Evolutionary conservation across 2,113 vertebrate species (phyloP), one percentile per base, ranked within the genome.

Genomic region (Acanthisitta chloris): DNA sequence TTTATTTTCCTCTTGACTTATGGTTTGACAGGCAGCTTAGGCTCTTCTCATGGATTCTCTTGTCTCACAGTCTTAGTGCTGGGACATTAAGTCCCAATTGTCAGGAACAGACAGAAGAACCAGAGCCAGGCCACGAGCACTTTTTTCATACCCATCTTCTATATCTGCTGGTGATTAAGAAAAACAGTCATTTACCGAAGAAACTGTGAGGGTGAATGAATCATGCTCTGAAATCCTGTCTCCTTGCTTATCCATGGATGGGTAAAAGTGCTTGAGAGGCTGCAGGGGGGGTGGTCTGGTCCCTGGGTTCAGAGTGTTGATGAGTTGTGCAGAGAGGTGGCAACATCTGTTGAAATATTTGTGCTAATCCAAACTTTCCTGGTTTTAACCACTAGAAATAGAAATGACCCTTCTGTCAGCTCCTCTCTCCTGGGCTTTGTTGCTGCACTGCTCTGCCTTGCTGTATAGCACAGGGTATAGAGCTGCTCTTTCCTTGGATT

Each of bases 391-490:
- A 14, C 43, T 43, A 33, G 51, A 61, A 90, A 9, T 5, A 58
- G 70, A 48, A 76, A 66, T 6, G 4, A 16, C 25, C 62, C 26
- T 48, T 64, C 25, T 14, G 66, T 52, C 5, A 13, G 4, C 12
- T 61, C 40, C 17, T 46, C 40, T 64, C 15, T 26, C 31, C 57
- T 64, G 65, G 52, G 25, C 34, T 14, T 25, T 2, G 4, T 4
- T 26, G 55, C n/a, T 48, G 57, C 17, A 26, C 62, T n/a, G 34
- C 42, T 7, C 45, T 86, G 57, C 57, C 54, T 52, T 40, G 61
- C 57, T 33, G 17, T 25, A 2, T 2, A 17, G 31, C 51, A 10
- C 8, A 3, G 48, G 48, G 58, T 65, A 26, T 0, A 36, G 49
- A 49, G 28, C 43, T 15, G 40, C 19, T 29, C 18, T 77, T 36